These are phyloP conservation scores for Poeciliopsis gracilis DNA, from an alignment of 2,797 vertebrate species.

Conservation along the genomic window DNA sequence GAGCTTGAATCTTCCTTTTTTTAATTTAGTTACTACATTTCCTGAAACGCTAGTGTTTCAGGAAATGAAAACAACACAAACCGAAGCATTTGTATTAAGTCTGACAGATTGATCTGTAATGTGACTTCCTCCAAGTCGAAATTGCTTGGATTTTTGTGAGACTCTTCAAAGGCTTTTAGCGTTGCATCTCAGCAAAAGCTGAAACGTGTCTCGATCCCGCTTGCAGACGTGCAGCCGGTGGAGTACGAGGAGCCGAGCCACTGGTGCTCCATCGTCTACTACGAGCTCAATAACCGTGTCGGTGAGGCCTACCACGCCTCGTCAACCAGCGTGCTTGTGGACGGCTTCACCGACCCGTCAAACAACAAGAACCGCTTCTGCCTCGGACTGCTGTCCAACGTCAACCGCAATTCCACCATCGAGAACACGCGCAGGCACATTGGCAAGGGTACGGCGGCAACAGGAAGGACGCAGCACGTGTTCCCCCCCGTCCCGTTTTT, in stretches of 20 bases:
- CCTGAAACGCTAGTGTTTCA: neutral
- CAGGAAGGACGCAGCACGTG: neutral
- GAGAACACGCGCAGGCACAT: constrained; percentile 97
- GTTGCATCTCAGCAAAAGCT: too few relatives aligned
- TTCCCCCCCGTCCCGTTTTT: too few relatives aligned
- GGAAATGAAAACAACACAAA: neutral
- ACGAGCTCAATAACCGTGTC: constrained; percentile 95
- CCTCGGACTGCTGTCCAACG: constrained; percentile 94
- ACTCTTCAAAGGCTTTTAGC: neutral
- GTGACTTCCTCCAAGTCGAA: neutral
- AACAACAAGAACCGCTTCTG: constrained; percentile 99
- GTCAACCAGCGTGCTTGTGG: constrained; percentile 93
- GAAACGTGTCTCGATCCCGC: neutral
- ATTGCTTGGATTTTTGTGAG: neutral
- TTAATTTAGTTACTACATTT: neutral
- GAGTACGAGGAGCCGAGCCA: constrained; percentile 96
- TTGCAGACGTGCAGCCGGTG: constrained; percentile 93
- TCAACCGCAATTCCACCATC: constrained; percentile 97
- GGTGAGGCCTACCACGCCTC: constrained; percentile 96
- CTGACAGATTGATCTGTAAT: neutral
- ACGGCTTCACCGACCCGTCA: constrained; percentile 96
- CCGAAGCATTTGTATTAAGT: neutral
- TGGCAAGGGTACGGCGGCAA: constrained; percentile 87
- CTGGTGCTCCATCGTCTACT: constrained; percentile 98
- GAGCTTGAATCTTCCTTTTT: neutral